Evolutionary conservation across 2,888 invertebrate species (phyloP).

Genomic region (Hybos culiciformis): DNA sequence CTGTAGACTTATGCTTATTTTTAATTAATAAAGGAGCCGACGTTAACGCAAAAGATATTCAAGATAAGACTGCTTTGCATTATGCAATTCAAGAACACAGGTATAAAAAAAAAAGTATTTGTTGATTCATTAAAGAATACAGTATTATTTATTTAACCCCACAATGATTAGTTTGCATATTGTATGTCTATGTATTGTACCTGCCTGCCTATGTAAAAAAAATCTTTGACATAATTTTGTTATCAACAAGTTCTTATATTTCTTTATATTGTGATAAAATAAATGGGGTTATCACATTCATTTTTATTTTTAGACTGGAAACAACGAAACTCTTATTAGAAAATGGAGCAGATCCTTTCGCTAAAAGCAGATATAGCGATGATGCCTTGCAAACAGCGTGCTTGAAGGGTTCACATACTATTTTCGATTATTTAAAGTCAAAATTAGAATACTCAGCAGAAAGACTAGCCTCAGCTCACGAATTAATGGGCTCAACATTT

Average conservation of each 20-base stretch:
- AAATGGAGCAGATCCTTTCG: conserved; percentile 64
- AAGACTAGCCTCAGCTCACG: conserved; percentile 71
- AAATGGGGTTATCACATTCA: too few species aligned
- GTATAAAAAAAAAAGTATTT: conserved; percentile 21
- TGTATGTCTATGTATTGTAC: too few species aligned
- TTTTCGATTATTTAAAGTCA: conserved; percentile 55
- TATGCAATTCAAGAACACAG: conserved; percentile 81
- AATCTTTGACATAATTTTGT: too few species aligned
- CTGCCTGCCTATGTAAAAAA: too few species aligned
- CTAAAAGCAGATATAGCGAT: conserved; percentile 67
- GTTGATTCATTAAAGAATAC: too few species aligned
- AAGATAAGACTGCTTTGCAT: conserved; percentile 82
- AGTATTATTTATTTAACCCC: too few species aligned
- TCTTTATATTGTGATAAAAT: too few species aligned
- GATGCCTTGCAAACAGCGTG: conserved; percentile 81
- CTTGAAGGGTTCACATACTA: conserved; percentile 59
- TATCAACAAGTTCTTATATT: too few species aligned
- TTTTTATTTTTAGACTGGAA: conserved; percentile 43
- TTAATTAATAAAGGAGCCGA: conserved; percentile 66
- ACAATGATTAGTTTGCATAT: too few species aligned
- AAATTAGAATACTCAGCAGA: conserved; percentile 48
- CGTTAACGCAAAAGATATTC: conserved; percentile 77
- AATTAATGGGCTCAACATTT: conserved; percentile 76
- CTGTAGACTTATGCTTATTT: conserved; percentile 63
- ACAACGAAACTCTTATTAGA: conserved; percentile 68